A percentile compares a stretch with the other conserved stretches of the same genome.
These are phyloP conservation scores for Gryllus bimaculatus DNA, from an alignment of 1,140 invertebrate genomes.

Conservation along the genomic window DNA sequence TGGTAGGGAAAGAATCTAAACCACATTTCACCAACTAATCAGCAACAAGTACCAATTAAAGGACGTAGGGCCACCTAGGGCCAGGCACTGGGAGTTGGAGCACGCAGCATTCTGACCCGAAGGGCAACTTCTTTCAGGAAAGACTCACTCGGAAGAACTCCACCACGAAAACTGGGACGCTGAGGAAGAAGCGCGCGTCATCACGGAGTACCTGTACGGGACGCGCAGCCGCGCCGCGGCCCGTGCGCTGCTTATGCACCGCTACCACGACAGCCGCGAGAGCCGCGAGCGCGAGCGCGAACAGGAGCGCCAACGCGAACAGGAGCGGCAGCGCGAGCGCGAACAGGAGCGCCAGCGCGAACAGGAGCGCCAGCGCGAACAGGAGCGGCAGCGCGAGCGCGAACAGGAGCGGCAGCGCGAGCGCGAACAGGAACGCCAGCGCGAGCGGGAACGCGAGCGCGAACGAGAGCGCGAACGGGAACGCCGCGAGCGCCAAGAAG, in stretches of 20 bases:
- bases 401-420: no score
- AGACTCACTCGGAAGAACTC: slow-evolving; percentile 37
- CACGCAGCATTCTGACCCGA: no score
- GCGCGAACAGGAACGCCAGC: no score
- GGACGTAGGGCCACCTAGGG: no score
- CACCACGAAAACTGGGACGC: slow-evolving; percentile 37
- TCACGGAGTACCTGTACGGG: slow-evolving; percentile 45
- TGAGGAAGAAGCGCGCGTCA: slow-evolving; percentile 37
- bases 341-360: slow-evolving; percentile 25
- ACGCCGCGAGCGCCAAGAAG: neutral
- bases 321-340: slow-evolving; percentile 20
- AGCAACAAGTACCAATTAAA: no score
- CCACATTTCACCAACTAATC: no score
- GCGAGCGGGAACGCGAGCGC: no score
- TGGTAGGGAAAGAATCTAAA: no score
- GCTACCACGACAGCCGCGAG: slow-evolving; percentile 31
- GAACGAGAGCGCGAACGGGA: neutral
- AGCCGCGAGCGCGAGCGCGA: neutral
- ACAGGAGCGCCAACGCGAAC: slow-evolving; percentile 26
- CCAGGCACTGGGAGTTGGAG: no score
- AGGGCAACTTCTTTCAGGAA: slow-evolving; percentile 28
- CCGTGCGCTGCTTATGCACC: slow-evolving; percentile 37
- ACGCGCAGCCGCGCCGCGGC: slow-evolving; percentile 40
- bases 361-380: slow-evolving; percentile 21
- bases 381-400: neutral